Conservation (phyloP, 2,797 vertebrate genomes). For the Eutrigla gurnardus region DNA sequence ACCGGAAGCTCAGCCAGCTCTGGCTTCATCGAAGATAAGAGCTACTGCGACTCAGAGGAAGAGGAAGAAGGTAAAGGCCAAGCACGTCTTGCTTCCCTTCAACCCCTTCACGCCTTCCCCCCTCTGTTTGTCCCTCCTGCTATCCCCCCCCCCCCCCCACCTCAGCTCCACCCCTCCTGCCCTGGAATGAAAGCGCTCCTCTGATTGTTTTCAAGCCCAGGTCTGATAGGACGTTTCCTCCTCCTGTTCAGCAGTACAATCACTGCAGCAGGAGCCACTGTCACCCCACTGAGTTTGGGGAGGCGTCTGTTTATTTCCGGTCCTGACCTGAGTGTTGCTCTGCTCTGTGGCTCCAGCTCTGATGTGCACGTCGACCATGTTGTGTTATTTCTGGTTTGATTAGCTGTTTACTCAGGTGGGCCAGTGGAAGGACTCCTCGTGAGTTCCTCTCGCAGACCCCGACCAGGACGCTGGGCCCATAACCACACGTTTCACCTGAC, state of each 20-base stretch:
- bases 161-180: slow-evolving; percentile 54
- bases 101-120: slow-evolving; percentile 1
- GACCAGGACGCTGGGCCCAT: slow-evolving; percentile 39
- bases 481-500: slow-evolving; percentile 68
- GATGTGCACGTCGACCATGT: slow-evolving; percentile 50
- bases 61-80: slow-evolving; percentile 93
- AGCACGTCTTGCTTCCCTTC: slow-evolving; percentile 74
- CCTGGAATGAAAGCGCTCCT: slow-evolving; percentile 58
- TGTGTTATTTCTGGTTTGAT: slow-evolving; percentile 84
- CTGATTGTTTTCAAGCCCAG: slow-evolving; percentile 76
- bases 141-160: slow-evolving; percentile 36
- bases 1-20: slow-evolving; percentile 96
- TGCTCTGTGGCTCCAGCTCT: slow-evolving; percentile 45
- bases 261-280: slow-evolving; percentile 74
- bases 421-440: slow-evolving; percentile 69
- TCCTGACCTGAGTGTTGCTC: slow-evolving; percentile 58
- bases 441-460: slow-evolving; percentile 57
- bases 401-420: slow-evolving; percentile 87
- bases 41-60: slow-evolving; percentile 95
- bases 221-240: slow-evolving; percentile 83
- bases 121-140: slow-evolving; percentile 45
- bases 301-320: slow-evolving; percentile 81
- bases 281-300: slow-evolving; percentile 76
- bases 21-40: slow-evolving; percentile 97
- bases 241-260: slow-evolving; percentile 80